Base-by-base conservation (phyloP, 1,140 invertebrate species). In the Latrodectus geometricus region DNA sequence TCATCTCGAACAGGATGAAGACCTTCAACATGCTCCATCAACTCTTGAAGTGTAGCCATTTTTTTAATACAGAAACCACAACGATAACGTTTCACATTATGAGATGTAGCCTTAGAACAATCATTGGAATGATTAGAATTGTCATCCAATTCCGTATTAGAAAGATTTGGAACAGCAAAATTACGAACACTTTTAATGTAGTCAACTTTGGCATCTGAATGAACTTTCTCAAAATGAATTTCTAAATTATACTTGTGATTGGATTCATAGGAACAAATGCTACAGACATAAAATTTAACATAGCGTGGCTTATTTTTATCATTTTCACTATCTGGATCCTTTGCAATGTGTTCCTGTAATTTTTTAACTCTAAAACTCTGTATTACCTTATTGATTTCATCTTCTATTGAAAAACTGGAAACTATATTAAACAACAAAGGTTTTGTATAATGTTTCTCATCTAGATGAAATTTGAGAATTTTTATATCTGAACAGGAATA, bases 121-220 rank as follows among this genome's bases (percentile, higher is more conserved):
- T 84, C 73, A 84, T 84, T 76, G 5, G 72, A 84, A 61, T 84
- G 56, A 84, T 84, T 76, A 7, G 72, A 84, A 61, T 35, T 83
- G 9, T 80, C 78, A 20, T 74, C 80, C 8, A 54, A 23, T 14
- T 72, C n/a, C 14, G 80, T 56, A 50, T 12, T 56, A 12, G 14
- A 5, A 61, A 56, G 14, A 8, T 69, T 21, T n/a, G 73, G 65
- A 4, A 54, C 15, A 15, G 66, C 54, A 12, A 85, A 12, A 12
- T 70, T 76, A 9, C 69, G 48, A 5, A 69, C 9, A 8, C 23
- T n/a, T 49, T 78, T 80, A 9, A 23, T 74, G 11, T 49, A 17
- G 4, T 50, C 20, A 66, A 65, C 54, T 23, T 48, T 50, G 20
- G 8, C 49, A 73, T 48, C 49, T n/a, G 50, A 52, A 35, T 80